Evolutionary conservation across 1,140 invertebrate species (phyloP).

Genomic region (Plutomurus gul): DNA sequence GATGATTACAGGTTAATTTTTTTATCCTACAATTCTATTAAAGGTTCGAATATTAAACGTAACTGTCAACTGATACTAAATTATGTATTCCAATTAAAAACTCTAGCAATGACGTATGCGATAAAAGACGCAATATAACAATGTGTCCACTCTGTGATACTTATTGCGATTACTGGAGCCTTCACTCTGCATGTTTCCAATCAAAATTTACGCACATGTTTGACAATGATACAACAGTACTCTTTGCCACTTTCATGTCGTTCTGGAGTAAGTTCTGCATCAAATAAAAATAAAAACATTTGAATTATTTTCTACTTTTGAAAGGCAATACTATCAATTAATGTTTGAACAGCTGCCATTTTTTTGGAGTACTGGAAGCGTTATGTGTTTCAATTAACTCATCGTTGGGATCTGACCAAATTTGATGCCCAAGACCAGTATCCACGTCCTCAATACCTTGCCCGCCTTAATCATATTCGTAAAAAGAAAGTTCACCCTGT

Average conservation of each 20-base stretch:
- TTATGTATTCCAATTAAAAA: too few relatives aligned
- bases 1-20: conserved; percentile 71
- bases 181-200: conserved; percentile 84
- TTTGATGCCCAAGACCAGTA: conserved; percentile 86
- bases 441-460: conserved; percentile 79
- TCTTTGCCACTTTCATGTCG: conserved; percentile 96
- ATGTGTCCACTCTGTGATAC: conserved; percentile 88
- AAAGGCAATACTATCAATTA: neutral
- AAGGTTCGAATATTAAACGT: too few relatives aligned
- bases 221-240: conserved; percentile 90
- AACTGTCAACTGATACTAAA: too few relatives aligned
- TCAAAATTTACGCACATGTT: conserved; percentile 89
- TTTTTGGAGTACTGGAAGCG: conserved; percentile 95
- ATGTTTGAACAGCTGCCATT: conserved; percentile 67
- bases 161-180: conserved; percentile 84
- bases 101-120: conserved; percentile 81
- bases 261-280: conserved; percentile 76
- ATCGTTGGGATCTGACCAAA: conserved; percentile 86
- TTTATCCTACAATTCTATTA: conserved; percentile 30
- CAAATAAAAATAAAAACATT: neutral
- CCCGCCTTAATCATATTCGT: conserved; percentile 71
- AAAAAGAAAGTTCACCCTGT: conserved; percentile 68
- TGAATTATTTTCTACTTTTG: neutral
- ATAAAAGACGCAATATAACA: conserved; percentile 60
- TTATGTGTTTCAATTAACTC: conserved; percentile 85